phyloP scores from a whole-genome alignment of 1,140 invertebrate species.

The Drosophila prosaltans region DNA sequence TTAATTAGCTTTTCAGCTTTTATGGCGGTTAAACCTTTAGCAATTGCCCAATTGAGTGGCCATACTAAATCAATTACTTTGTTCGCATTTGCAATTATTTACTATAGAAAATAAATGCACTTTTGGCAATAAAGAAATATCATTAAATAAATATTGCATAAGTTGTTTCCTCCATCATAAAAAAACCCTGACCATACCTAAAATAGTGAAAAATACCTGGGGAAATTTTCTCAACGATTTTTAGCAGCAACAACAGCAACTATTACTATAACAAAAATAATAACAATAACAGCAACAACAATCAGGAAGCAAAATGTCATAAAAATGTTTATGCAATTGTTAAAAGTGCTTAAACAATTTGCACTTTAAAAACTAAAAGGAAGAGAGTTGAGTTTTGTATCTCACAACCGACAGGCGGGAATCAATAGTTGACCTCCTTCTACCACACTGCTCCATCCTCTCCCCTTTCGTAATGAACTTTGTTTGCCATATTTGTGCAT shows the following conservation, averaged over 20 bases:
- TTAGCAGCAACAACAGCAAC: neutral
- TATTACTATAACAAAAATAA: neutral
- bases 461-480: neutral
- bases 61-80: too few species aligned
- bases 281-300: neutral
- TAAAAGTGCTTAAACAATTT: constrained; percentile 18
- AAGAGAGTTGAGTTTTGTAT: neutral
- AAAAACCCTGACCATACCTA: constrained; percentile 20
- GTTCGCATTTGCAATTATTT: too few species aligned
- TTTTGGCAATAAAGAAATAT: too few species aligned
- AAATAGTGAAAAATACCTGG: neutral
- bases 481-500: constrained; percentile 5
- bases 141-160: constrained; percentile 25
- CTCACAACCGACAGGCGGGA: neutral
- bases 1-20: too few species aligned
- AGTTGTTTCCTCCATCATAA: constrained; percentile 8
- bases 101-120: too few species aligned
- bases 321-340: constrained; percentile 47
- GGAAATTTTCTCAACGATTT: neutral
- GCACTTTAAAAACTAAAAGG: neutral
- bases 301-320: constrained; percentile 33
- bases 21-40: too few species aligned
- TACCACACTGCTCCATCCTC: neutral
- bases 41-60: too few species aligned
- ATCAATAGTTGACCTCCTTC: neutral